Base-by-base conservation (phyloP, 2,797 vertebrate species). In the Limnodromus scolopaceus region DNA sequence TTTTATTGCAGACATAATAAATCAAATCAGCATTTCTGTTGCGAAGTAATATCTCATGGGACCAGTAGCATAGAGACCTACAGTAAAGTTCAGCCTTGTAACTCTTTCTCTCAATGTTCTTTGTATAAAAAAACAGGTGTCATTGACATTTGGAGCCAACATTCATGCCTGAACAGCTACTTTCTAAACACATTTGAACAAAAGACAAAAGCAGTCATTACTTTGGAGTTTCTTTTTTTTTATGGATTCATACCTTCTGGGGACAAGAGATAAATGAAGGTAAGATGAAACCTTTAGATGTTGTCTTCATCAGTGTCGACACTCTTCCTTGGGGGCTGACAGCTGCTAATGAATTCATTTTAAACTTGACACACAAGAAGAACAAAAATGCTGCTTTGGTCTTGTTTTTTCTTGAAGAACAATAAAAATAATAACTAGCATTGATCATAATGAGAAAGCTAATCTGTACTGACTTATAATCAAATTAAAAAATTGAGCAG, bases 341-440 rank as follows among this genome's bases (percentile, higher is more conserved):
- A 98, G 96, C 95, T 98, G 97, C 84, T 98, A 98, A 98, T 97
- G 93, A 98, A 97, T 98, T 98, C 74, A 97, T 97, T 98, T 98
- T 98, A 97, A 97, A 97, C 89, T 92, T 92, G 95, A 97, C 95
- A 95, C 61, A 92, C 46, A 94, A 71, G 64, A 95, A 92, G 57
- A 95, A 94, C 72, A 95, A 96, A 95, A 96, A 92, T 76, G 34
- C 2, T 74, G 8, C 2, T 83, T 89, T 79, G 11, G 7, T 87
- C 92, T 89, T 89, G 54, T 93, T 94, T 89, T 58, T 89, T 79
- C 55, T 77, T 93, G 75, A 57, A 34, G 34, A 60, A 84, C 13
- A 68, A 55, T 69, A 77, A 55, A 14, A 51, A 83, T 65, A 84
- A 19, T 28, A 88, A 66, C 10, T 11, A 51, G 4, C 11, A 60